These are phyloP conservation scores for Odontamblyopus rebecca DNA, from an alignment of 2,797 vertebrate genomes.

Conservation along the genomic window DNA sequence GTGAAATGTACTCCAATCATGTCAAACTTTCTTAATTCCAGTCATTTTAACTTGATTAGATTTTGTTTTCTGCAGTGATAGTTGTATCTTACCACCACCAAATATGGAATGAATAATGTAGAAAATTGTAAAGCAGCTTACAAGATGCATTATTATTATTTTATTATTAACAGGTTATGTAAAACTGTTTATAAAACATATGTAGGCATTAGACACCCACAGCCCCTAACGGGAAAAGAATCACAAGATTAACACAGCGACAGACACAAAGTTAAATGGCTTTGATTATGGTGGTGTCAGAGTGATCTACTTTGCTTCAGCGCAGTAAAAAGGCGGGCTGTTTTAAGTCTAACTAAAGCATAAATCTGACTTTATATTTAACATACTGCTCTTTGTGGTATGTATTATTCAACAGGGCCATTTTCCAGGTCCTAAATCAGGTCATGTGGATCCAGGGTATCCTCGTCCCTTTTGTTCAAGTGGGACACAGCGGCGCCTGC, in stretches of 20 bases:
- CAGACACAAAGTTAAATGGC: background rate
- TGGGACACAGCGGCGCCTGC: constrained; percentile 43
- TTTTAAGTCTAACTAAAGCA: constrained; percentile 18
- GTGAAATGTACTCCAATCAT: too few relatives aligned
- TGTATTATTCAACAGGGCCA: constrained; percentile 58
- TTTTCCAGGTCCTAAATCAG: constrained; percentile 47
- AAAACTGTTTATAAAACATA: too few relatives aligned
- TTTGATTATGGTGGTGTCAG: constrained; percentile 23
- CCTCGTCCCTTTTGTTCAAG: constrained; percentile 40
- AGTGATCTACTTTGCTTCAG: background rate
- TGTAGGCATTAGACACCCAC: too few relatives aligned
- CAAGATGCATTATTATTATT: too few relatives aligned
- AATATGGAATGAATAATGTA: too few relatives aligned
- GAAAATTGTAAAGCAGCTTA: too few relatives aligned
- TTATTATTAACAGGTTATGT: too few relatives aligned
- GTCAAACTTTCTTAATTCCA: too few relatives aligned
- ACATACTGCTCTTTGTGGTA: constrained; percentile 26
- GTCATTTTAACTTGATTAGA: too few relatives aligned
- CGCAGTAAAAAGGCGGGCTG: background rate
- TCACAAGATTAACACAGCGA: background rate
- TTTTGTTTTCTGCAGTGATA: too few relatives aligned
- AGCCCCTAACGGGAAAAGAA: background rate
- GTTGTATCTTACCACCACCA: too few relatives aligned
- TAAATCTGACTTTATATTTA: constrained; percentile 33
- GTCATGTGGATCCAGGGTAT: constrained; percentile 52